Percentiles rank a stretch among this genome's conserved stretches.
Evolutionary conservation across 2,797 vertebrate species (phyloP).

Genomic region (Takifugu rubripes): DNA sequence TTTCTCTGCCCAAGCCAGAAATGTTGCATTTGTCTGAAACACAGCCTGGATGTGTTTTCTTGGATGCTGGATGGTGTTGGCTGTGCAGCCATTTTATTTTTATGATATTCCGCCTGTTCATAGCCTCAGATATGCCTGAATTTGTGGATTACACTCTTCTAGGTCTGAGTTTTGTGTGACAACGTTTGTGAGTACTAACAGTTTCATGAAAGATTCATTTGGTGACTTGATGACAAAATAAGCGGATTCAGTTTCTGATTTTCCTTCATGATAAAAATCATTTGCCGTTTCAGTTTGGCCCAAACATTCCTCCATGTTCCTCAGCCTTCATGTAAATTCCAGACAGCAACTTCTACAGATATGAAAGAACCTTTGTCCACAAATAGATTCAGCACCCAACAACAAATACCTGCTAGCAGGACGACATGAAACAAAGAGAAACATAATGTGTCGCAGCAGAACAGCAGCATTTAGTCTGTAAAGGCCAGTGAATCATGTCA

Average conservation of each 20-base stretch:
- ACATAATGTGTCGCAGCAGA: neutral
- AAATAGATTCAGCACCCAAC: no score
- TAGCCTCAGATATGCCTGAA: constrained; percentile 15
- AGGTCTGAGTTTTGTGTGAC: constrained; percentile 17
- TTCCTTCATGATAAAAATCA: no score
- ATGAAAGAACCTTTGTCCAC: no score
- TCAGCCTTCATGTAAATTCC: no score
- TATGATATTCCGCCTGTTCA: constrained; percentile 31
- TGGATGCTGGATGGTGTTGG: neutral
- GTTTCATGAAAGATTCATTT: no score
- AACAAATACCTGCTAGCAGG: no score
- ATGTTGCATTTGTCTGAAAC: neutral
- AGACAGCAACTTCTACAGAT: no score
- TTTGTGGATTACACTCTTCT: constrained; percentile 13
- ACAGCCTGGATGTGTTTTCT: neutral
- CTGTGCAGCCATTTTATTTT: constrained; percentile 14
- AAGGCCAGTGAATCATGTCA: constrained; percentile 47
- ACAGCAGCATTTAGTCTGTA: constrained; percentile 40
- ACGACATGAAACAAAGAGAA: constrained; percentile 3
- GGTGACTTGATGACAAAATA: no score
- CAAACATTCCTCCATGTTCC: no score
- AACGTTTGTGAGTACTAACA: no score
- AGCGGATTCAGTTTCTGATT: no score
- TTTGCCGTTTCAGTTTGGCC: no score
- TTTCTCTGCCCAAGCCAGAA: neutral